Percentiles rank a stretch among this genome's conserved stretches.
Evolutionary conservation across 2,113 vertebrate species (phyloP).

Genomic region (Zeus faber): DNA sequence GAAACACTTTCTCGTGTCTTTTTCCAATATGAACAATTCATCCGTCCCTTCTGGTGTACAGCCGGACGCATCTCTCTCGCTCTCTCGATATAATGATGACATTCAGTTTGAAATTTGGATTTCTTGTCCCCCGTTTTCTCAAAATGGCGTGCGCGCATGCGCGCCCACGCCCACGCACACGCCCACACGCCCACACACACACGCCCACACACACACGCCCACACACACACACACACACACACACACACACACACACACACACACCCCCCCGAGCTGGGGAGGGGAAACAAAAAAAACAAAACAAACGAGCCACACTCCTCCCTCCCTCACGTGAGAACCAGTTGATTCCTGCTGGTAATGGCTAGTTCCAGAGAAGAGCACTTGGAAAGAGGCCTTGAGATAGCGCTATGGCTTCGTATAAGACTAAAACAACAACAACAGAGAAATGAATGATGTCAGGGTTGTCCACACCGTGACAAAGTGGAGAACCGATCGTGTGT

Average conservation of each 20-base stretch:
- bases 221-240: too few species aligned
- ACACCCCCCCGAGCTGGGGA: too few species aligned
- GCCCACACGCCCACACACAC: too few species aligned
- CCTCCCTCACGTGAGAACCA: constrained; percentile 13
- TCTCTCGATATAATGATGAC: constrained; percentile 9
- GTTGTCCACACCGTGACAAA: constrained; percentile 21
- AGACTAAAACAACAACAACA: constrained; percentile 13
- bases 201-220: too few species aligned
- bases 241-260: too few species aligned
- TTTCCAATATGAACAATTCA: constrained; percentile 16
- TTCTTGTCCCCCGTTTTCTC: constrained; percentile 15
- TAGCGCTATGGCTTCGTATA: constrained; percentile 42
- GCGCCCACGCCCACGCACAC: too few species aligned
- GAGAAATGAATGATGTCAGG: not conserved
- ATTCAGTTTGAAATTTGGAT: constrained; percentile 28
- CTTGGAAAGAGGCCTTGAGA: constrained; percentile 36
- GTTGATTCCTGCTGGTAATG: constrained; percentile 30
- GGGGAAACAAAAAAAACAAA: constrained; percentile 1
- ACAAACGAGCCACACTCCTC: constrained; percentile 11
- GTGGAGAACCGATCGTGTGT: constrained; percentile 21
- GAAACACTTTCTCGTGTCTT: not conserved
- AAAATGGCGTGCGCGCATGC: too few species aligned
- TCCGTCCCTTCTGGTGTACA: constrained; percentile 12
- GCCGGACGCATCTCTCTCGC: constrained; percentile 1
- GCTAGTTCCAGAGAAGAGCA: constrained; percentile 51